Evolutionary conservation across 2,113 vertebrate genomes (phyloP).

Genomic region (Connochaetes taurinus): DNA sequence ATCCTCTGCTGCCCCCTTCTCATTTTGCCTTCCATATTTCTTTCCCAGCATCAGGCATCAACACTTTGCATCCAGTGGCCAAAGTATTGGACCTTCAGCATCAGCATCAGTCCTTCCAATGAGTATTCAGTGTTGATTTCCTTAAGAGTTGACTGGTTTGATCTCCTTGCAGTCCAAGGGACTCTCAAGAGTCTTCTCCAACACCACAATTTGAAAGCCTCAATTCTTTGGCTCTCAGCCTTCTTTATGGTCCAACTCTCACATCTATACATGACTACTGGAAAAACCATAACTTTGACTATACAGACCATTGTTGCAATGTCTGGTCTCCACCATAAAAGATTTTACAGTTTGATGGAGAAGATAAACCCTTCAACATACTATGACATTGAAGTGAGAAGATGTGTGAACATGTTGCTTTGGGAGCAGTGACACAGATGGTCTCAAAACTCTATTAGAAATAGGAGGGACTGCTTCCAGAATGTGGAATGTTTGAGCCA

Average conservation of each 20-base stretch:
- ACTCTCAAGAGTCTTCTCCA: background rate
- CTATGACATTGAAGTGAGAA: background rate
- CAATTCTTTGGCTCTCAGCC: background rate
- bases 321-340: background rate
- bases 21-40: background rate
- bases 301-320: background rate
- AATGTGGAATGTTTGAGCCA: background rate
- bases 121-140: background rate
- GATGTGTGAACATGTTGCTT: background rate
- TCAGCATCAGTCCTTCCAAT: background rate
- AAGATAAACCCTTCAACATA: background rate
- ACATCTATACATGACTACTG: background rate
- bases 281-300: background rate
- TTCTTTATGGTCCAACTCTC: background rate
- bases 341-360: background rate
- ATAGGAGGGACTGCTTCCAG: background rate
- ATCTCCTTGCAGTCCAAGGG: background rate
- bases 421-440: background rate
- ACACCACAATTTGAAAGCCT: background rate
- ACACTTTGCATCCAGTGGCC: background rate
- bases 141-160: background rate
- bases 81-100: background rate
- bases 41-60: background rate
- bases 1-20: background rate
- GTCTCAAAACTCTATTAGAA: background rate